phyloP scores from a whole-genome alignment of 1,140 invertebrate genomes.

The Aphelenchoides avenae region DNA sequence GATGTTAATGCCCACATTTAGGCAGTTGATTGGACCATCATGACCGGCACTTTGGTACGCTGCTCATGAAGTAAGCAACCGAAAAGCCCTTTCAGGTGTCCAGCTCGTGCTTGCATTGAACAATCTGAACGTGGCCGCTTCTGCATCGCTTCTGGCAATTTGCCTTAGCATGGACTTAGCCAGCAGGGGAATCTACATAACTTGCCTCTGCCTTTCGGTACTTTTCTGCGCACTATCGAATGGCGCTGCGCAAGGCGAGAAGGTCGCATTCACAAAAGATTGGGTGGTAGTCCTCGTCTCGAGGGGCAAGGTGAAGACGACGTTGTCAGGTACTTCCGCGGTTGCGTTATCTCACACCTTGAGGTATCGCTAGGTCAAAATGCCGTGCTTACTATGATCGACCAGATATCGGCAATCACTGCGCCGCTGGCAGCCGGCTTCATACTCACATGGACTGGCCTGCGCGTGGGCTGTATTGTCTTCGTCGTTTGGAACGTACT shows the following conservation, averaged over 20 bases:
- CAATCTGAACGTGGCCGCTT: slow-evolving; percentile 26
- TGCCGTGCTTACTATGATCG: slow-evolving; percentile 39
- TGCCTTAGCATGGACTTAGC: slow-evolving; percentile 22
- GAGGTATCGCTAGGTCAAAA: too few relatives aligned
- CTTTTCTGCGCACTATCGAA: slow-evolving; percentile 40
- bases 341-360: slow-evolving; percentile 4
- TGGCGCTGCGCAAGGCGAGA: slow-evolving; percentile 45
- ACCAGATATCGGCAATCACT: slow-evolving; percentile 40
- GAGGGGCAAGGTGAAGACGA: slow-evolving; percentile 6
- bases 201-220: slow-evolving; percentile 28
- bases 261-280: slow-evolving; percentile 48
- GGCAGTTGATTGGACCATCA: slow-evolving; percentile 28
- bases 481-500: slow-evolving; percentile 33
- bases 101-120: slow-evolving; percentile 31
- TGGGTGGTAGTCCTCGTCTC: slow-evolving; percentile 51
- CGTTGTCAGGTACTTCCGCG: slow-evolving; percentile 10
- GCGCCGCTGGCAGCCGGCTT: slow-evolving; percentile 36
- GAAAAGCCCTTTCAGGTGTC: slow-evolving; percentile 16
- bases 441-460: too few relatives aligned
- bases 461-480: slow-evolving; percentile 23
- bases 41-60: slow-evolving; percentile 19
- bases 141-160: slow-evolving; percentile 19
- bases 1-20: slow-evolving; percentile 2
- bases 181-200: slow-evolving; percentile 4
- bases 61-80: not conserved